Base-by-base conservation (phyloP, 2,888 invertebrate genomes). In the Meiosimyza decipiens region DNA sequence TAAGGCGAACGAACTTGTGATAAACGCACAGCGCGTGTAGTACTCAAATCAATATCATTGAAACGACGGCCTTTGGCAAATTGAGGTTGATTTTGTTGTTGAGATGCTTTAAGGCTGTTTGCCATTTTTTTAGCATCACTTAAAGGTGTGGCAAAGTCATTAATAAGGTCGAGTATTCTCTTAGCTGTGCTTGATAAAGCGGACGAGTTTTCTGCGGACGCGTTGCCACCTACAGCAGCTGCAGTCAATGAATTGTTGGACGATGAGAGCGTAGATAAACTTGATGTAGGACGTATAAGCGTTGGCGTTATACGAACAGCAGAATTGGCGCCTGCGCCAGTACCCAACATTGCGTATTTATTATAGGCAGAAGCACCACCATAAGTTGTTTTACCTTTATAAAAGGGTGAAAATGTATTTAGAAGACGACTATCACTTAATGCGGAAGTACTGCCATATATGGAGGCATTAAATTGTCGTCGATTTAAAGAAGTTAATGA, bases 121-220 rank as follows among this genome's bases (percentile, higher is more conserved):
- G 94, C 94, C 84, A 95, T 93, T 82, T 92, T 92, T 81, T 91
- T 93, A 2, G 93, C 95, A 84, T 95, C 95, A 60, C 89, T 89
- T 67, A 95, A 87, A 0, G 96, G 95, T 2, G 95, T 93, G 0
- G 94, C 92, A 87, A 94, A 95, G 79, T 93, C 91, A 83, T 96
- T 94, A 71, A 97, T 88, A 6, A 95, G 90, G 80, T 94, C 92
- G 80, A 96, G 87, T 76, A 97, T 93, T 76, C 92, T 90, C 79
- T 92, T 91, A 0, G 96, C 93, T 6, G 95, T 93, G 76, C 91
- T 82, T 0, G 87, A 87, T 67, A 87, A 78, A 1, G 78, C 76
- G 3, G 82, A 77, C 16, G 74, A 40, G 13, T 75, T 72, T 22
- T 74, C 75, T 4, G 59, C 69, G 13, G 55, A 52, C 57, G 64